A percentile compares a stretch with the other conserved stretches of the same genome.
These are phyloP conservation scores for Neelides sp. DNA, from an alignment of 1,140 invertebrate species.

Conservation along the genomic window DNA sequence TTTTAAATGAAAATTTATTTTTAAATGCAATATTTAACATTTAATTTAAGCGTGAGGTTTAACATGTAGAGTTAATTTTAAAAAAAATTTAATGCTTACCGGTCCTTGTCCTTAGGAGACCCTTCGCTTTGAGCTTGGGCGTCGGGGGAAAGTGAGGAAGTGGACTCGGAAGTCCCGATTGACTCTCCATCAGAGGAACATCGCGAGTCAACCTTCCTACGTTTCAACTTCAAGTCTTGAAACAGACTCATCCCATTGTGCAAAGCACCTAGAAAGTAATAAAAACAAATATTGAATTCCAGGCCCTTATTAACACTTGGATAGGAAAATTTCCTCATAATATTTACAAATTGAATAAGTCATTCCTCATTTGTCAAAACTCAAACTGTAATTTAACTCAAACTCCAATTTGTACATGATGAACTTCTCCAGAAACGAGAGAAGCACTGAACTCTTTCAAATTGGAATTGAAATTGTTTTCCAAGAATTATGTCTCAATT, in stretches of 20 bases:
- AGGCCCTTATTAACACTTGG: background rate
- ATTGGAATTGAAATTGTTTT: too few species aligned
- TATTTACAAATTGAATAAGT: background rate
- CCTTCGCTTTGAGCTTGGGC: constrained; percentile 14
- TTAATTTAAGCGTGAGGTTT: background rate
- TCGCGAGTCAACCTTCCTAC: constrained; percentile 89
- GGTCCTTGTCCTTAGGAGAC: constrained; percentile 30
- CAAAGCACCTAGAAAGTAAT: constrained; percentile 23
- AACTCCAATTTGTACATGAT: too few species aligned
- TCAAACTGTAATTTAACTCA: too few species aligned
- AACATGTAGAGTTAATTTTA: background rate
- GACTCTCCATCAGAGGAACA: constrained; percentile 82
- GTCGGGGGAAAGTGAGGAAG: constrained; percentile 28
- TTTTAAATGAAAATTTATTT: too few species aligned
- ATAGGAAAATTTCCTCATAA: background rate
- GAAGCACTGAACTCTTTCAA: too few species aligned
- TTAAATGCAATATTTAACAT: background rate
- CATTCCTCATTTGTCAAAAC: too few species aligned
- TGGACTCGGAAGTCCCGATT: constrained; percentile 30
- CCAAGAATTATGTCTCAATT: too few species aligned
- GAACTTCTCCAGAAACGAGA: too few species aligned
- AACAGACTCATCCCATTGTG: constrained; percentile 76
- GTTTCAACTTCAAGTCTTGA: constrained; percentile 94
- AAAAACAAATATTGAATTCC: constrained; percentile 2
- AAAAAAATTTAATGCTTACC: constrained; percentile 22